phyloP scores from a whole-genome alignment of 2,113 vertebrate species.

The Beaufortia kweichowensis region DNA sequence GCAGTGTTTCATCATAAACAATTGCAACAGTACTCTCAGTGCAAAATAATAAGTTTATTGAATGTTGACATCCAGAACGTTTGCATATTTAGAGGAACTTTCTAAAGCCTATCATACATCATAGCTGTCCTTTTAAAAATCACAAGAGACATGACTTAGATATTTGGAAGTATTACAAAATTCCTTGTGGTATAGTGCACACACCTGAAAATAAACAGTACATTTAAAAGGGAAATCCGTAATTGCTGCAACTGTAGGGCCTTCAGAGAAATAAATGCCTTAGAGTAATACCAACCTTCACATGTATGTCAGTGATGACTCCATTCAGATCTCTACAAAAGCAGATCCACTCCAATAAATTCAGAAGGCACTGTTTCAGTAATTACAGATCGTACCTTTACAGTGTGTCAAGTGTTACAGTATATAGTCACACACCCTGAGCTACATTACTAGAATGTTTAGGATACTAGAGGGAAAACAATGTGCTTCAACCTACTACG shows the following conservation, averaged over 20 bases:
- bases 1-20: neutral
- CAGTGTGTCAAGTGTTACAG: slow-evolving; percentile 43
- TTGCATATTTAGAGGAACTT: slow-evolving; percentile 54
- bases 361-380: slow-evolving; percentile 33
- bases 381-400: slow-evolving; percentile 37
- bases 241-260: neutral
- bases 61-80: slow-evolving; percentile 49
- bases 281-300: neutral
- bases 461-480: slow-evolving; percentile 43
- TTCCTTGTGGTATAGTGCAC: slow-evolving; percentile 42
- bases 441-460: slow-evolving; percentile 52
- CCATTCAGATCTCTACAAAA: slow-evolving; percentile 15
- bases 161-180: slow-evolving; percentile 35
- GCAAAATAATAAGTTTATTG: slow-evolving; percentile 54
- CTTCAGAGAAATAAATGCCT: slow-evolving; percentile 17
- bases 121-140: slow-evolving; percentile 40
- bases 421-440: slow-evolving; percentile 57
- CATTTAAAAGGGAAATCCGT: slow-evolving; percentile 12
- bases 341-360: neutral
- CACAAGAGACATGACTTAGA: slow-evolving; percentile 35
- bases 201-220: slow-evolving; percentile 7
- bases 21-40: slow-evolving; percentile 31
- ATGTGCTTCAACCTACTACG: slow-evolving; percentile 25
- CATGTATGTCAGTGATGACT: neutral
- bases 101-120: slow-evolving; percentile 41